Evolutionary conservation across 2,113 vertebrate genomes (phyloP).

Genomic region (Bufo gargarizans): DNA sequence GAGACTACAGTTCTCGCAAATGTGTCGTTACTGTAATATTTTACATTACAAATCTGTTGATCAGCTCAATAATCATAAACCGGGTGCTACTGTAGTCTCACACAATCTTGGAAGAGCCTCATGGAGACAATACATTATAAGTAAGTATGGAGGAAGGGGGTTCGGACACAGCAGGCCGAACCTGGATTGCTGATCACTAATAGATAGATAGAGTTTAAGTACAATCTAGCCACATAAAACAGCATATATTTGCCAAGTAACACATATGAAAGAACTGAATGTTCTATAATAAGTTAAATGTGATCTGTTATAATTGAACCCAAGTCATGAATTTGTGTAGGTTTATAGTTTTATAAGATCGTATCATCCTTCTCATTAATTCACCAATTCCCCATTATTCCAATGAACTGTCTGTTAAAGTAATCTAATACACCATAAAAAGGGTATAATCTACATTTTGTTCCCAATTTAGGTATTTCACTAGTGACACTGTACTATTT

Average conservation of each 20-base stretch:
- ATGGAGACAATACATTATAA: no score
- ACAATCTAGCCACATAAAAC: background rate
- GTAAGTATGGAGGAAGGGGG: no score
- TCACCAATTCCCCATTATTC: background rate
- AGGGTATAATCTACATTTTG: background rate
- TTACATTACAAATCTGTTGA: no score
- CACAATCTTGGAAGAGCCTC: no score
- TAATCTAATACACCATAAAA: slow-evolving; percentile 1
- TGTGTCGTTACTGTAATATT: no score
- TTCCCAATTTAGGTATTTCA: slow-evolving; percentile 30
- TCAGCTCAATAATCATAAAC: no score
- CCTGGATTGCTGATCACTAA: no score
- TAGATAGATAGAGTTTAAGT: no score
- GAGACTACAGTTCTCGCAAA: no score
- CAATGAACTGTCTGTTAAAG: background rate
- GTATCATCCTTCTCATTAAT: background rate
- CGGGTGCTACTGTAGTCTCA: no score
- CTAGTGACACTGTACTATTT: background rate
- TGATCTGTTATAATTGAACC: background rate
- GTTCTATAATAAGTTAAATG: background rate
- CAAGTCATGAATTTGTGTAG: slow-evolving; percentile 6
- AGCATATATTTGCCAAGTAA: background rate
- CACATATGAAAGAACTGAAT: background rate
- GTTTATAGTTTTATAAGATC: background rate
- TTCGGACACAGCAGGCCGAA: no score